Base-by-base conservation (phyloP, 2,113 vertebrate genomes). In the Myotis lucifugus region DNA sequence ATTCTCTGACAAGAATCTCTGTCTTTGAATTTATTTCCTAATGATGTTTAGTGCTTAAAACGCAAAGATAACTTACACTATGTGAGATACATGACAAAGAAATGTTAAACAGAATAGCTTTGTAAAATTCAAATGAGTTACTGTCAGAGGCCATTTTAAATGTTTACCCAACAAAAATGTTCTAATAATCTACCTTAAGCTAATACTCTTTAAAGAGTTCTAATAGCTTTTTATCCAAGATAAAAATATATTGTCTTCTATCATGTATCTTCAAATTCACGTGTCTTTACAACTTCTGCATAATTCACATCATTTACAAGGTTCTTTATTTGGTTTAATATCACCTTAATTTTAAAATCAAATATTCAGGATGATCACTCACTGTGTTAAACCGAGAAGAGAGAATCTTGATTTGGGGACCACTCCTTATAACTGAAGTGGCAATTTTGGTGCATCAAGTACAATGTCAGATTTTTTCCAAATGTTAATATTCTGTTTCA, bases 11-110 rank as follows among this genome's bases (percentile, higher is more conserved):
- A 88, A 72, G 21, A 7, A 15, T 95, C 48, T 4, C 48, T 4
- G 5, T 0, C 6, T 85, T 93, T 93, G 77, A 64, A 19, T 89
- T 91, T 94, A 69, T 87, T 96, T 85, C 52, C n/a, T 73, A 91
- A 85, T 54, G 50, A 56, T 83, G 9, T 18, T 93, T 96, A 93
- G 59, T 88, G 23, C 6, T 97, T 96, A 61, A n/a, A 94, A 97
- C 67, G 88, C 37, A 92, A 46, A 94, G 42, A 67, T 59, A 95
- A 50, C 2, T 2, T 79, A 74, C 3, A 64, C 5, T 69, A 61
- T 74, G 3, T 84, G 85, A 91, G 21, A 96, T 97, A 93, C 61
- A 29, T 66, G 37, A 90, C 29, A 95, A 81, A 93, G 27, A 84
- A 93, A 96, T 86, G 37, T 15, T 70, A 93, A 89, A 61, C 3